These are phyloP conservation scores for Atta cephalotes DNA, from an alignment of 1,140 invertebrate genomes.

Conservation along the genomic window DNA sequence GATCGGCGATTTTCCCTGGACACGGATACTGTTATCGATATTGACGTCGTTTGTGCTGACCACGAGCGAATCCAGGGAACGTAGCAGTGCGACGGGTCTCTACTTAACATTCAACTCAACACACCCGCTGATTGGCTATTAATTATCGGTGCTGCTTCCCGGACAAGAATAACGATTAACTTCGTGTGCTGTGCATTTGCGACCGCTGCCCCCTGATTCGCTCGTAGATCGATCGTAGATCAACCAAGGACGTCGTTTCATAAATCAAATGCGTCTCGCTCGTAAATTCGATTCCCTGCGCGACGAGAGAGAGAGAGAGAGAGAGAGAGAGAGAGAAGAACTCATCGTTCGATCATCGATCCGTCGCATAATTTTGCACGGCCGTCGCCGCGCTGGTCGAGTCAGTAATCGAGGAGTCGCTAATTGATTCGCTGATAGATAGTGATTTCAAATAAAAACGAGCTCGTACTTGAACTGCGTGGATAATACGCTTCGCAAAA, in stretches of 20 bases:
- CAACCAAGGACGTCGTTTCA: conserved; percentile 64
- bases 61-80: conserved; percentile 43
- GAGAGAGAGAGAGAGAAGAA: too few relatives aligned
- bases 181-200: conserved; percentile 74
- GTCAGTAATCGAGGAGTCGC: conserved; percentile 69
- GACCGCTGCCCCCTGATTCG: conserved; percentile 62
- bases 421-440: conserved; percentile 76
- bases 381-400: conserved; percentile 26
- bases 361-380: conserved; percentile 63
- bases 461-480: conserved; percentile 17
- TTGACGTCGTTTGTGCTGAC: conserved; percentile 52
- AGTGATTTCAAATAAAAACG: conserved; percentile 65
- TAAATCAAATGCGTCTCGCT: conserved; percentile 76
- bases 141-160: conserved; percentile 74
- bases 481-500: conserved; percentile 22
- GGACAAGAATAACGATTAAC: conserved; percentile 80
- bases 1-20: conserved; percentile 40
- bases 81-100: conserved; percentile 49
- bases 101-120: conserved; percentile 78
- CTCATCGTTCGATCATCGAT: conserved; percentile 76
- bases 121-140: conserved; percentile 79
- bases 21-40: conserved; percentile 65
- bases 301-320: conserved; percentile 26
- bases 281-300: conserved; percentile 73
- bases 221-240: conserved; percentile 75